A percentile compares a stretch with the other conserved stretches of the same genome.
phyloP scores from a whole-genome alignment of 2,797 vertebrate genomes.

The Rousettus madagascariensis region DNA sequence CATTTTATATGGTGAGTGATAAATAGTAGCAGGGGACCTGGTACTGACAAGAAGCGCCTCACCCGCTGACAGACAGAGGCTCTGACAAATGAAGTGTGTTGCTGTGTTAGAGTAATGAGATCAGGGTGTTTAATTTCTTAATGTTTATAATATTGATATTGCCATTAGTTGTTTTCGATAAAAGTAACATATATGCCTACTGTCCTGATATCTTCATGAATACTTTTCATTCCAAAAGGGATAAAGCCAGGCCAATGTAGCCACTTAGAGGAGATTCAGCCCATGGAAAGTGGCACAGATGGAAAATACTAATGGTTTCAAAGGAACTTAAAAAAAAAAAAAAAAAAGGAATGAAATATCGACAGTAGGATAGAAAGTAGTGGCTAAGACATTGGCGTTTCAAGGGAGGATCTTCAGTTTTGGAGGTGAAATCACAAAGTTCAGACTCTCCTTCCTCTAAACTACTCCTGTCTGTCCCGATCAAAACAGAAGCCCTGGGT shows the following conservation, averaged over 20 bases:
- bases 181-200: not conserved
- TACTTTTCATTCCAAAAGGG: not conserved
- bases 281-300: not conserved
- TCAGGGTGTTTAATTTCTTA: not conserved
- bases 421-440: not conserved
- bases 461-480: not conserved
- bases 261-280: not conserved
- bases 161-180: not conserved
- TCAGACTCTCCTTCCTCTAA: not conserved
- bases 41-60: fast-evolving
- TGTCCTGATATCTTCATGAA: not conserved
- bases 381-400: no score
- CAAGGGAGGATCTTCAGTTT: not conserved
- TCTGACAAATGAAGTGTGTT: not conserved
- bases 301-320: not conserved
- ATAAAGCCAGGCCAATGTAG: not conserved
- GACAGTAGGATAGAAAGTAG: not conserved
- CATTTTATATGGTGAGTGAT: slow-evolving; percentile 94
- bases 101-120: not conserved
- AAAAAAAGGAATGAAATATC: not conserved
- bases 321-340: not conserved
- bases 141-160: not conserved
- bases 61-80: not conserved
- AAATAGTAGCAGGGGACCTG: fast-evolving
- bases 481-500: not conserved